Base-by-base conservation (phyloP, 2,797 vertebrate genomes). In the Semaprochilodus insignis region DNA sequence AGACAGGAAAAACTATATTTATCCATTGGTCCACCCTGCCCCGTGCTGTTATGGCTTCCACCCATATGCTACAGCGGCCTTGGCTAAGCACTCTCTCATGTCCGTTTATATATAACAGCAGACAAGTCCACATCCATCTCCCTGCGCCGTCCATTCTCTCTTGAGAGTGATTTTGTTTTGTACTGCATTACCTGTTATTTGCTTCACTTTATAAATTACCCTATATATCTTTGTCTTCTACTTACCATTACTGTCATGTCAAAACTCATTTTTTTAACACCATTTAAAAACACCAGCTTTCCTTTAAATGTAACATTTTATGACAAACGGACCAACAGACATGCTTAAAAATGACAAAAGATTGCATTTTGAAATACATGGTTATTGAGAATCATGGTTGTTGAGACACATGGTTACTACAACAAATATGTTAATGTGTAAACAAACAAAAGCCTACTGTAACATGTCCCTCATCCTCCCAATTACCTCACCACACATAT, bases 401-500 rank as follows among this genome's bases (percentile, higher is more conserved):
- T 17, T 3, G 54, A 57, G 54, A 57, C 19, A 21, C 54, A 57
- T 19, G 54, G 16, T 36, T 34, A 6, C 15, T 66, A 16, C 14
- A 16, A 15, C 27, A 31, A 7, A 27, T 27, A 52, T 51, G 40
- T 70, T 19, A 72, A 72, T 6, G 54, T 57, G 16, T 23, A 31
- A 21, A 17, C 23, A 44, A 44, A 25, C 48, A 51, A 13, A 52
- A 11, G 10, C 67, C 27, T 48, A 48, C 21, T 15, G 44, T 40
- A 40, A 40, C 34, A 48, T 31, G 27, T 31, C 15, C 15, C 23
- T 73, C 48, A 52, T 16, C 23, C 27, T 73, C 15, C 51, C 15
- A 73, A 73, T 73, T 54, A 73, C 51, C 70, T 25, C 13, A 25
- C n/a, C 8, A 10, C 72, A 57, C 54, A 74, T 59, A 44, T 77